These are phyloP conservation scores for Gasteruption jaculator DNA, from an alignment of 2,888 invertebrate species.

Conservation along the genomic window DNA sequence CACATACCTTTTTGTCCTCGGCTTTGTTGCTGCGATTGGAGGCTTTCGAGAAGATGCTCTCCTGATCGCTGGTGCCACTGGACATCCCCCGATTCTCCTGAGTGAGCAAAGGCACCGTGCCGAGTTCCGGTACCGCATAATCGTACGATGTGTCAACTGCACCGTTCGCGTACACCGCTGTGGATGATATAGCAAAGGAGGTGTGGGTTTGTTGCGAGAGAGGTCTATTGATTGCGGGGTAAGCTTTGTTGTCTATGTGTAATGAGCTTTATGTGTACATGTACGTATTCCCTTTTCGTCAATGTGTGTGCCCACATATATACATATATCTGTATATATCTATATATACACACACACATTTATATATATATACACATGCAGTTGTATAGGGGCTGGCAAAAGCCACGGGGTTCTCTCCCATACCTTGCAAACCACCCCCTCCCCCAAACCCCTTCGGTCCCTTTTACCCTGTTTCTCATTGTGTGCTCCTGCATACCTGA, in stretches of 20 bases:
- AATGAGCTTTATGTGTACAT: too few relatives aligned
- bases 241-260: too few relatives aligned
- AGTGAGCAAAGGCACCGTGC: slow-evolving; percentile 64
- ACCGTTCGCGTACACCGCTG: slow-evolving; percentile 48
- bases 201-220: slow-evolving; percentile 17
- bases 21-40: slow-evolving; percentile 46
- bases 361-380: not conserved
- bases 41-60: slow-evolving; percentile 51
- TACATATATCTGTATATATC: not conserved
- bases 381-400: too few relatives aligned
- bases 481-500: slow-evolving; percentile 37
- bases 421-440: slow-evolving; percentile 2
- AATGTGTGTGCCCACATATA: too few relatives aligned
- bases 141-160: slow-evolving; percentile 64
- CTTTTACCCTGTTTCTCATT: not conserved
- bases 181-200: slow-evolving; percentile 35
- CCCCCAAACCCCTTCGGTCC: not conserved
- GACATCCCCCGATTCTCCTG: slow-evolving; percentile 51
- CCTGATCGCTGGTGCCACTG: slow-evolving; percentile 53
- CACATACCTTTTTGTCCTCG: slow-evolving; percentile 54
- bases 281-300: too few relatives aligned
- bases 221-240: too few relatives aligned
- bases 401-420: slow-evolving; percentile 8
- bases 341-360: not conserved
- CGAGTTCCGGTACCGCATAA: slow-evolving; percentile 74